A percentile compares a stretch with the other conserved stretches of the same genome.
Evolutionary conservation across 2,888 invertebrate genomes (phyloP).

Genomic region (Harmothoe impar): DNA sequence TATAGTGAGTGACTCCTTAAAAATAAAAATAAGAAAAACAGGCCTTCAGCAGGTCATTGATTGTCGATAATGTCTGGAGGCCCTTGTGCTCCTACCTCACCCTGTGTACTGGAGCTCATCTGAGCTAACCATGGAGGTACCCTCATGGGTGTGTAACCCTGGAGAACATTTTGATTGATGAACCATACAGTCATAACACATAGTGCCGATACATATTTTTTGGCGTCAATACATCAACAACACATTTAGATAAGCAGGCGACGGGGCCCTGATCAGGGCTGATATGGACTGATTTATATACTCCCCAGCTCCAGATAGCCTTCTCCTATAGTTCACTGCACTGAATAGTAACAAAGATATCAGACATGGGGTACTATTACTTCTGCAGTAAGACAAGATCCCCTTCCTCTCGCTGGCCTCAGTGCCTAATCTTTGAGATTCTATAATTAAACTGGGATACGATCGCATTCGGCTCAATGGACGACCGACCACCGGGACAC

Average conservation of each 20-base stretch:
- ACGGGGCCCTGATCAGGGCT: neutral
- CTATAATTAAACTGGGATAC: conserved; percentile 39
- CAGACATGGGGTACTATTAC: neutral
- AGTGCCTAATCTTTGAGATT: conserved; percentile 18
- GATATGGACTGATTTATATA: conserved; percentile 23
- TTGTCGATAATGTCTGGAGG: neutral
- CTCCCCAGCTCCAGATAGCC: neutral
- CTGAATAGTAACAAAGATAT: conserved; percentile 13
- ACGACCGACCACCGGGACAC: neutral
- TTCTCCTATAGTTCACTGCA: neutral
- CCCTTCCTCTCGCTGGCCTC: neutral
- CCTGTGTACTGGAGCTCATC: neutral
- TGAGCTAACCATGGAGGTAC: neutral
- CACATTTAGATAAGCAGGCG: conserved; percentile 11
- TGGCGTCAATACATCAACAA: conserved; percentile 19
- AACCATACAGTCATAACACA: neutral
- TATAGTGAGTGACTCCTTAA: neutral
- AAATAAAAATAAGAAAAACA: too few species aligned
- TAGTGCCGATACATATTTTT: neutral
- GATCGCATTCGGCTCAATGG: neutral
- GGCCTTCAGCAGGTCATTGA: neutral
- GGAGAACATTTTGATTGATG: neutral
- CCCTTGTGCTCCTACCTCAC: neutral
- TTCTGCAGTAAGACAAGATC: neutral
- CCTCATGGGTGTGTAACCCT: neutral